A percentile compares a stretch with the other conserved stretches of the same genome.
phyloP scores from a whole-genome alignment of 2,113 vertebrate species.

The Mustelus asterias region DNA sequence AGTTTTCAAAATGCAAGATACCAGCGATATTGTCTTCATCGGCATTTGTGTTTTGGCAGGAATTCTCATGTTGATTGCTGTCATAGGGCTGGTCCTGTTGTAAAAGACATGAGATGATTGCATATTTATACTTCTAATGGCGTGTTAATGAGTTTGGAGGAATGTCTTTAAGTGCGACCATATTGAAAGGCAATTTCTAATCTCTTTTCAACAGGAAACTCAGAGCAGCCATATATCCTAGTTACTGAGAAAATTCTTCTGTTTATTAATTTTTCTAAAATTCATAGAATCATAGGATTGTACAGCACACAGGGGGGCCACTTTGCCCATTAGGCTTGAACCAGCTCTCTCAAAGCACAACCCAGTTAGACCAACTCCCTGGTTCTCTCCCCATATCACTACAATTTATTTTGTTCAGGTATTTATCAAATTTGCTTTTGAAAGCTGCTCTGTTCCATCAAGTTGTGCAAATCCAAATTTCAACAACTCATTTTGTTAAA shows the following conservation, averaged over 20 bases:
- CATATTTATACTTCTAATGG: not conserved
- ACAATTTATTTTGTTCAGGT: not conserved
- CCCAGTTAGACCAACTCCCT: not conserved
- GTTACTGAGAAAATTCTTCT: not conserved
- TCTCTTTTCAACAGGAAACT: not conserved
- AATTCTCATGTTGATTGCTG: conserved; percentile 87
- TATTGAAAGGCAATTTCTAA: not conserved
- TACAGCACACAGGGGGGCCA: not conserved
- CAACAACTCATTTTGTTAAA: not conserved
- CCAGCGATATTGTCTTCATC: conserved; percentile 88
- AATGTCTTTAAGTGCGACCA: not conserved
- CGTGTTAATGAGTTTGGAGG: not conserved
- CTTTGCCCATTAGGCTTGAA: not conserved
- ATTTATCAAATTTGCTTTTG: not conserved
- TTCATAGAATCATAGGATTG: not conserved
- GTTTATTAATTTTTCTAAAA: not conserved
- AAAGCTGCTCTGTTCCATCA: not conserved
- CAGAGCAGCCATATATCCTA: not conserved
- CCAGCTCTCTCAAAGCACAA: not conserved
- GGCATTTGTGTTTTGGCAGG: conserved; percentile 91
- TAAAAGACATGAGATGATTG: conserved; percentile 46
- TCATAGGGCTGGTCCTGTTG: conserved; percentile 84
- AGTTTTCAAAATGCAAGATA: conserved; percentile 63
- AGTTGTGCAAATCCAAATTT: not conserved
- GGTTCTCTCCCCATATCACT: not conserved